Conservation (phyloP, 2,888 invertebrate species). For the Limnephilus auricula region DNA sequence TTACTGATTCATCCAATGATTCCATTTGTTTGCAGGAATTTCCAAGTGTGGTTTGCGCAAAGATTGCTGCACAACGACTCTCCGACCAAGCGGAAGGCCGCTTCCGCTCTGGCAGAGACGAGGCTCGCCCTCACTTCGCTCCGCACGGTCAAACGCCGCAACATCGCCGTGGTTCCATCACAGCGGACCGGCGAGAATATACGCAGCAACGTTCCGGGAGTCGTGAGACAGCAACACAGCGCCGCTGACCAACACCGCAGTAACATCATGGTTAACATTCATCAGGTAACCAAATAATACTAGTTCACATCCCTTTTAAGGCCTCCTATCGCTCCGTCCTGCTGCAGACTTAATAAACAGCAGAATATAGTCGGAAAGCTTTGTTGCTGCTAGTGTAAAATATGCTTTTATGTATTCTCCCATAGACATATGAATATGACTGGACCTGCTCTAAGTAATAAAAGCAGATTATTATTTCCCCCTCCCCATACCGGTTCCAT, state of each 20-base stretch:
- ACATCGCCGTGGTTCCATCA: conserved; percentile 75
- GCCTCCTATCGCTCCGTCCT: no score
- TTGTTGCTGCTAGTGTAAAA: no score
- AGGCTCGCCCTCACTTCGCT: conserved; percentile 87
- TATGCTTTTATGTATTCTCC: no score
- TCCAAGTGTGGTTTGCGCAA: conserved; percentile 84
- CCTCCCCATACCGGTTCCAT: no score
- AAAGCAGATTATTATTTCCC: no score
- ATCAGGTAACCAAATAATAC: conserved; percentile 75
- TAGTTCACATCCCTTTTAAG: neutral
- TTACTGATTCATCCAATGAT: neutral
- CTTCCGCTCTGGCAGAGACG: conserved; percentile 82
- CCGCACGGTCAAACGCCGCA: conserved; percentile 81
- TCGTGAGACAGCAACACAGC: conserved; percentile 77
- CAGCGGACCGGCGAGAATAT: conserved; percentile 78
- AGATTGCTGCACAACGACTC: conserved; percentile 82
- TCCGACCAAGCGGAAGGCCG: conserved; percentile 78
- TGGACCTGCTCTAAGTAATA: no score
- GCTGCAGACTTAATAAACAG: no score
- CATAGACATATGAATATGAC: no score
- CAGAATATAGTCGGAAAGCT: no score
- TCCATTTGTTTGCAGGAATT: conserved; percentile 77
- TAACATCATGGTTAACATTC: conserved; percentile 78
- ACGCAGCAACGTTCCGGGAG: conserved; percentile 76
- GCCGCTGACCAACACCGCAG: conserved; percentile 72